Evolutionary conservation across 2,888 invertebrate species (phyloP), one percentile per base, ranked within the genome.

Genomic region (Diaphora mendica): DNA sequence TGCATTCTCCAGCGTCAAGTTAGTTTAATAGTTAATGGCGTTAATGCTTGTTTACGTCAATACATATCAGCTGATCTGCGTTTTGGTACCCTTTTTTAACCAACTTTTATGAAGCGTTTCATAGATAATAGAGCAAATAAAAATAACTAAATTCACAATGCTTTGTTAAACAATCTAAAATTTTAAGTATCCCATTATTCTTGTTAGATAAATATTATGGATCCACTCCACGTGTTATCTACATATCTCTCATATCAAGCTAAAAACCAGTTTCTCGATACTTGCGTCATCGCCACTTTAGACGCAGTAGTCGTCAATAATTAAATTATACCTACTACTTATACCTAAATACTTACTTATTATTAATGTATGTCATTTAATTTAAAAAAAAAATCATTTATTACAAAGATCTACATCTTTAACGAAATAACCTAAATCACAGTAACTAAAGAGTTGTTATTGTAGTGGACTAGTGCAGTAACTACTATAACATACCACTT

Each of bases 161-260:
- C 23, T 23, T 8, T 23, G 20, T 23, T 51, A 3, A 20, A 48
- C 20, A 20, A 48, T 48, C 48, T 20, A 48, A 48, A 17, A 48
- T 48, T 20, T 48, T 4, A 48, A 23, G 23, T 23, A 51, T 1
- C 51, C 23, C 23, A 17, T 67, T 44, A 70, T 68, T 62, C 71
- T 39, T 26, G 51, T 73, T 55, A 35, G 9, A 48, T 68, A 65
- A 64, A 73, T 39, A 59, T 39, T n/a, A 39, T 39, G 33, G 55
- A 55, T 35, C 15, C 68, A 39, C 51, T 35, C 15, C 68, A 39
- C 51, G 55, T 35, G 35, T 33, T 35, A 68, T 35, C 55, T 71
- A 44, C n/a, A 69, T 30, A 51, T 72, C 39, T n/a, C 70, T 65
- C 44, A 35, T 72, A 68, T 35, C 59, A 69, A 68, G n/a, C 26